Percentiles rank a stretch among this genome's conserved stretches.
phyloP scores from a whole-genome alignment of 2,888 invertebrate species.

The Corbicula japonica region DNA sequence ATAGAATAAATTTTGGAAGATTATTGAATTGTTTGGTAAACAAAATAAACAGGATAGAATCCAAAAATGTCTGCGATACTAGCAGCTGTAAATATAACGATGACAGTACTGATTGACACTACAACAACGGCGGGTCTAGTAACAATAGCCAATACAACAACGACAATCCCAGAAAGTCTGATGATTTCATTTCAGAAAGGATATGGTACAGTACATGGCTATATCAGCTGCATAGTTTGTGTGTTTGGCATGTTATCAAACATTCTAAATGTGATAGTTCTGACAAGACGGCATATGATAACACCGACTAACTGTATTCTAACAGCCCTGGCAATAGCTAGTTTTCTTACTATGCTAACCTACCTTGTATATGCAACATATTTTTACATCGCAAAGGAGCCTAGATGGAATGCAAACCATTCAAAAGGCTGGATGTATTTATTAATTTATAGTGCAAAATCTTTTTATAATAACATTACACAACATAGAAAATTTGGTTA shows the following conservation, averaged over 20 bases:
- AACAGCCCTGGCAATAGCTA: constrained; percentile 94
- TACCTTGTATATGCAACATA: constrained; percentile 90
- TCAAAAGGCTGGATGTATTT: constrained; percentile 83
- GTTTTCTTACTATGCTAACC: constrained; percentile 94
- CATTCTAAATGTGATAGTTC: constrained; percentile 95
- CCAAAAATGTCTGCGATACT: too few relatives aligned
- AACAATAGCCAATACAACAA: too few relatives aligned
- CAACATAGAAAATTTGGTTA: constrained; percentile 96
- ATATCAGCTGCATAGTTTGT: constrained; percentile 94
- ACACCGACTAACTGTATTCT: constrained; percentile 97
- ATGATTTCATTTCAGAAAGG: too few relatives aligned
- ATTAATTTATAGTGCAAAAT: constrained; percentile 79
- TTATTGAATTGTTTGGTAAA: too few relatives aligned
- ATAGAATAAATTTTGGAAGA: too few relatives aligned
- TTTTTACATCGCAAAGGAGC: constrained; percentile 77
- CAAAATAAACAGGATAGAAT: too few relatives aligned
- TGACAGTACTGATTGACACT: too few relatives aligned
- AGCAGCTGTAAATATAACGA: too few relatives aligned
- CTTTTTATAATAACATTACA: constrained; percentile 88
- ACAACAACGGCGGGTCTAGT: too few relatives aligned
- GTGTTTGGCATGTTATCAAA: constrained; percentile 96
- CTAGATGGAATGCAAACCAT: constrained; percentile 68
- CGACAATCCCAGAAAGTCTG: too few relatives aligned
- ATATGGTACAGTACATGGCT: constrained; percentile 91
- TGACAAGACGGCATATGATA: constrained; percentile 93